Percentiles rank a stretch among this genome's conserved stretches.
Conservation (phyloP, 1,140 invertebrate genomes). For the Bombyx mandarina region DNA sequence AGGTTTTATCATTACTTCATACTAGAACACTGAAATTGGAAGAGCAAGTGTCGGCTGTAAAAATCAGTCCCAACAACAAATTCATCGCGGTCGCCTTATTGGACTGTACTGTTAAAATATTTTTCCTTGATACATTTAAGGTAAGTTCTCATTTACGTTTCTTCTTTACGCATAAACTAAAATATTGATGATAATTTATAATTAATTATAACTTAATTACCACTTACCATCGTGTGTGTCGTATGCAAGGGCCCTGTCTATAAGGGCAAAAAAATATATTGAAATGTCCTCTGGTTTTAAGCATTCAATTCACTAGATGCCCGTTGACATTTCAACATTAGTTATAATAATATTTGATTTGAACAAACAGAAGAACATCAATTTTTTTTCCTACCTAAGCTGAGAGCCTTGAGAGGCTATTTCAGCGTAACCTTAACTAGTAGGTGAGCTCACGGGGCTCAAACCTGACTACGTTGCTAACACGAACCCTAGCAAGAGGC, state of each 20-base stretch:
- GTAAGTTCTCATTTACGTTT: slow-evolving; percentile 52
- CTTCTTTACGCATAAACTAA: background rate
- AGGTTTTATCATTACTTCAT: slow-evolving; percentile 85
- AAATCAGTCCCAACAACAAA: slow-evolving; percentile 87
- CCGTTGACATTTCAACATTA: background rate
- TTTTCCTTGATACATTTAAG: slow-evolving; percentile 95
- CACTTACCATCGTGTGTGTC: no score
- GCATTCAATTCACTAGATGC: background rate
- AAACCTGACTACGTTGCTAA: no score
- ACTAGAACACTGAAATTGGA: slow-evolving; percentile 87
- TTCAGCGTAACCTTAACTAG: no score
- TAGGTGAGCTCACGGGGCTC: no score
- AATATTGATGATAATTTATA: no score
- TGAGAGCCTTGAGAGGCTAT: no score
- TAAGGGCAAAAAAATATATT: no score
- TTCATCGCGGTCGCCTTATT: slow-evolving; percentile 92
- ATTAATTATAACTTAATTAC: no score
- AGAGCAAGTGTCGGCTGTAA: slow-evolving; percentile 87
- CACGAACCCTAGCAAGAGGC: no score
- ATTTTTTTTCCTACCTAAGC: background rate
- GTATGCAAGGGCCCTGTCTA: no score
- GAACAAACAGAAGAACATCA: background rate
- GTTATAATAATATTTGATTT: background rate
- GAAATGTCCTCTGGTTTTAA: background rate
- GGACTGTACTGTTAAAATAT: slow-evolving; percentile 96